These are phyloP conservation scores for Anniella stebbinsi DNA, from an alignment of 2,797 vertebrate species.

Conservation along the genomic window DNA sequence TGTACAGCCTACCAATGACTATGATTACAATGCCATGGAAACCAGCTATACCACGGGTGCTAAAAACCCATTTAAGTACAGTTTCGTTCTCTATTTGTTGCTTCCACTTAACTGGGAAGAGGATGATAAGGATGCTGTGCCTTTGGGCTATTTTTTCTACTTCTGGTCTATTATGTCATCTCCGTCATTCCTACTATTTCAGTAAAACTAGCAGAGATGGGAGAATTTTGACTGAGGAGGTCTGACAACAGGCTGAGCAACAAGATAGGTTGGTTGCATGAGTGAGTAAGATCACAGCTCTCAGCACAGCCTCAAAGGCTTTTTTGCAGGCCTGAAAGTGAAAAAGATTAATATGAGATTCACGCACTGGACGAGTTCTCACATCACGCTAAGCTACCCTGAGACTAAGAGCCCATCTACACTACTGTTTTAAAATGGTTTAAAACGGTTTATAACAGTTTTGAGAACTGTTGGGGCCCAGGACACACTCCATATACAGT, in stretches of 20 bases:
- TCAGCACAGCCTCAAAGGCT: no score
- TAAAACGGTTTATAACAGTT: no score
- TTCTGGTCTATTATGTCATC: neutral
- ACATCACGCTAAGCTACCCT: no score
- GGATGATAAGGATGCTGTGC: conserved; percentile 22
- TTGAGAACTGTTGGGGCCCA: no score
- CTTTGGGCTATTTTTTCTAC: neutral
- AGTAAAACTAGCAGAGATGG: conserved; percentile 14
- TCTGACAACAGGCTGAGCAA: neutral
- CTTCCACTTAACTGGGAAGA: neutral
- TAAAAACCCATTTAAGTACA: neutral
- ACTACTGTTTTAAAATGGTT: no score
- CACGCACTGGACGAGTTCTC: no score
- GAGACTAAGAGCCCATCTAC: no score
- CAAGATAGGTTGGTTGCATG: neutral
- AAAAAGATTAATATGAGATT: no score
- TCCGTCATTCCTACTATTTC: neutral
- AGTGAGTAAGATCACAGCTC: no score
- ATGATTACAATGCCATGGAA: conserved; percentile 7
- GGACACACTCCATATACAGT: no score
- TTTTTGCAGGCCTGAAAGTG: no score
- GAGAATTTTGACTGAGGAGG: neutral
- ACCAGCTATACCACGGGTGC: neutral
- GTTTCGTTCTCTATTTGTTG: neutral
- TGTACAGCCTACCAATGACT: neutral